Evolutionary conservation across 2,797 vertebrate species (phyloP).

Genomic region (Lindbergichthys nudifrons): DNA sequence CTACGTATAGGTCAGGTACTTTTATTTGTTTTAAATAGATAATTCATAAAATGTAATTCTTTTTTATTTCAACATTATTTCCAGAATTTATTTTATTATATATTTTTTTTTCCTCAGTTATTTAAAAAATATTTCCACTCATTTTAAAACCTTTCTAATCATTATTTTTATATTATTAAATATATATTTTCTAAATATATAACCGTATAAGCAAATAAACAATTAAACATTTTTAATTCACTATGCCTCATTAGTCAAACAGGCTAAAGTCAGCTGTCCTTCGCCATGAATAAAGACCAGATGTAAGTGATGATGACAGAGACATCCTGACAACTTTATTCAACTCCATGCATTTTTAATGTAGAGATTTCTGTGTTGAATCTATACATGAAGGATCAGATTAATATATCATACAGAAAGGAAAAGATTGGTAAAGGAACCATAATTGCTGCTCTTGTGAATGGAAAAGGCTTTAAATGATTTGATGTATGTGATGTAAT

Average conservation of each 20-base stretch:
- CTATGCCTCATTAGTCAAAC: too few species aligned
- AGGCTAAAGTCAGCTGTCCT: not conserved
- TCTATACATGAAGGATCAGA: conserved; percentile 21
- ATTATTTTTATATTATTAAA: too few species aligned
- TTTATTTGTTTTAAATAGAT: not conserved
- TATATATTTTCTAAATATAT: too few species aligned
- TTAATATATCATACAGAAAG: conserved; percentile 24
- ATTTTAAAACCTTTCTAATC: too few species aligned
- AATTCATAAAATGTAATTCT: too few species aligned
- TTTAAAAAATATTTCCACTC: too few species aligned
- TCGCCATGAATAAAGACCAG: conserved; percentile 22
- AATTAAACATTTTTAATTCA: not conserved
- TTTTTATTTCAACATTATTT: too few species aligned
- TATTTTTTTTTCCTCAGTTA: too few species aligned
- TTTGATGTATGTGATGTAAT: conserved; percentile 28
- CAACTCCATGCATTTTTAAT: conserved; percentile 57
- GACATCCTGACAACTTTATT: conserved; percentile 42
- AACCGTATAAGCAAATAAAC: too few species aligned
- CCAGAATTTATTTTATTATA: too few species aligned
- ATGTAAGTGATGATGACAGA: conserved; percentile 8
- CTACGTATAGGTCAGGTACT: not conserved
- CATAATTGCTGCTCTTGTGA: conserved; percentile 24
- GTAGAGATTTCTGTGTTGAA: not conserved
- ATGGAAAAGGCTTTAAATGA: conserved; percentile 18
- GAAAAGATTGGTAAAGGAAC: not conserved